These are phyloP conservation scores for Synanceia verrucosa DNA, from an alignment of 2,797 vertebrate genomes.

Conservation along the genomic window DNA sequence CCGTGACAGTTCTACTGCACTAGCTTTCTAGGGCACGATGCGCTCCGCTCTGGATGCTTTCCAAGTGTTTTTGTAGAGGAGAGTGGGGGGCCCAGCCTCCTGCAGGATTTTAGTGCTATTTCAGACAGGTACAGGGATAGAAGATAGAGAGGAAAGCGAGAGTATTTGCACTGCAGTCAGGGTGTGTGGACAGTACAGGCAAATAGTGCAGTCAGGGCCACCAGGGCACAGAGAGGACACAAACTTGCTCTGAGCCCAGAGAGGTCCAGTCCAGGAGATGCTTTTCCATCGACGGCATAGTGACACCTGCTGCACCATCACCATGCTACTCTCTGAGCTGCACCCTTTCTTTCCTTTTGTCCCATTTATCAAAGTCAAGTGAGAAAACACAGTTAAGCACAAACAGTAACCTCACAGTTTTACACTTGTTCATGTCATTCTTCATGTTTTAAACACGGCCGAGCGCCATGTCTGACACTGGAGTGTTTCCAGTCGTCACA, in stretches of 20 bases:
- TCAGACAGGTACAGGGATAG: constrained; percentile 59
- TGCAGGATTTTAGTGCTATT: constrained; percentile 62
- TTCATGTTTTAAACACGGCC: constrained; percentile 15
- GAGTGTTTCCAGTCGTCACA: constrained; percentile 62
- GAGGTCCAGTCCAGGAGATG: not conserved
- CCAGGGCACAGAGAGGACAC: constrained; percentile 11
- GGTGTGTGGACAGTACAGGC: not conserved
- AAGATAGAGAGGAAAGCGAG: constrained; percentile 19
- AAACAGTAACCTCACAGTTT: not conserved
- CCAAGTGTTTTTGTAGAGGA: constrained; percentile 61
- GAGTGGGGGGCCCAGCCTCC: constrained; percentile 40
- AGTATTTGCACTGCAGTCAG: constrained; percentile 22
- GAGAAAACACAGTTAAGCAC: constrained; percentile 1
- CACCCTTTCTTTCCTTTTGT: constrained; percentile 10
- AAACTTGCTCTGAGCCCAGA: not conserved
- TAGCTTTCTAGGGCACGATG: constrained; percentile 72
- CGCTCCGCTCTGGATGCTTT: constrained; percentile 62
- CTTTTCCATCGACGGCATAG: not conserved
- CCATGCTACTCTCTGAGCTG: not conserved
- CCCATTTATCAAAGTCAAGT: constrained; percentile 20
- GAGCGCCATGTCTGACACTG: constrained; percentile 27
- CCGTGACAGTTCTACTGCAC: constrained; percentile 75
- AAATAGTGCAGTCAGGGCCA: constrained; percentile 1
- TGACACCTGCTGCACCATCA: constrained; percentile 8
- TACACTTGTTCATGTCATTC: constrained; percentile 1